A percentile compares a stretch with the other conserved stretches of the same genome.
Evolutionary conservation across 2,888 invertebrate species (phyloP).

Genomic region (Nowickia ferox): DNA sequence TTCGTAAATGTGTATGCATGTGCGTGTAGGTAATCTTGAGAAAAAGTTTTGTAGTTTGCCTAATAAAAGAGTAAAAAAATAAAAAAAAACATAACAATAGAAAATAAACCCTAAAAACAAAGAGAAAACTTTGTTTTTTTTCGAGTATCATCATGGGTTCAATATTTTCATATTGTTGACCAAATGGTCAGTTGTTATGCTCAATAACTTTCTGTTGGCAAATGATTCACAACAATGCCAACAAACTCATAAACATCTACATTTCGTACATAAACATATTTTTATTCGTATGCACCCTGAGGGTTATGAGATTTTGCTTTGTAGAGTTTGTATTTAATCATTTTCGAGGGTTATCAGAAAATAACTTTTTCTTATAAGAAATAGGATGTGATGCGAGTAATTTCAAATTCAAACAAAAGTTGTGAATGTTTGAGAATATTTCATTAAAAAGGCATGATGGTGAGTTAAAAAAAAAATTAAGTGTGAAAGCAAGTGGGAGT

Average conservation of each 20-base stretch:
- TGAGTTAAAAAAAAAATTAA: no score
- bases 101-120: slow-evolving; percentile 20
- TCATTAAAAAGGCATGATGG: no score
- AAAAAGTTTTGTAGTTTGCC: slow-evolving; percentile 53
- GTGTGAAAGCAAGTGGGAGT: no score
- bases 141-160: slow-evolving; percentile 68
- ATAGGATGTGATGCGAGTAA: no score
- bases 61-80: slow-evolving; percentile 48
- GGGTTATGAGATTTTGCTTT: not conserved
- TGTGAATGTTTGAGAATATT: not conserved
- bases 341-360: not conserved
- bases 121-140: slow-evolving; percentile 59
- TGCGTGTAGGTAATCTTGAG: slow-evolving; percentile 61
- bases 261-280: not conserved
- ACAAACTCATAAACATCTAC: slow-evolving; percentile 30
- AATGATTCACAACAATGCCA: slow-evolving; percentile 64
- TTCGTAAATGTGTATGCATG: not conserved
- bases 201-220: slow-evolving; percentile 70
- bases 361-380: not conserved
- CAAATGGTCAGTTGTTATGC: slow-evolving; percentile 71
- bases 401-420: not conserved
- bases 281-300: not conserved
- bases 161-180: slow-evolving; percentile 72
- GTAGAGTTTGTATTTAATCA: not conserved
- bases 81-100: slow-evolving; percentile 20